Evolutionary conservation across 2,113 vertebrate species (phyloP), one percentile per base, ranked within the genome.

Genomic region (Onychostruthus taczanowskii): DNA sequence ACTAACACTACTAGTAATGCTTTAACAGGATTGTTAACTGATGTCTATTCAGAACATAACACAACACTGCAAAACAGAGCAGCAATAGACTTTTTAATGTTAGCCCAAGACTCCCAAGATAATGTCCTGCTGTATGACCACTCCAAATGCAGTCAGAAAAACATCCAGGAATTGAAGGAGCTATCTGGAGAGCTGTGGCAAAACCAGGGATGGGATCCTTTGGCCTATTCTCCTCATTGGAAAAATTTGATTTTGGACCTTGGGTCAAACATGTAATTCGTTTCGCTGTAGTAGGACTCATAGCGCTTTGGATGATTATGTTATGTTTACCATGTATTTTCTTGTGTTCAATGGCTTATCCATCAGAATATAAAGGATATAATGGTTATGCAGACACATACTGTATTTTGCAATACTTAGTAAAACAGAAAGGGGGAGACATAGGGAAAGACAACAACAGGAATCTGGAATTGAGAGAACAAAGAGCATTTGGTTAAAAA

Each of bases 41-140:
- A 46, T 58, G 10, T 35, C 0, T 0, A 35, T 10, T 22, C 24
- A 22, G 41, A 35, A 35, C 2, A 1, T 58, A 33, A 35, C 7
- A 53, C 53, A 58, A 35, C 24, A 46, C 33, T 22, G 53, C 53
- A 75, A 46, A 35, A 75, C 1, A 46, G 24, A 28, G 24, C 15
- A 74, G 53, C 41, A 46, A 30, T 17, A 30, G 10, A 35, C 24
- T 22, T 74, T 44, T 22, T 46, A 28, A 3, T 58, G 14, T 35
- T 28, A 58, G 53, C 31, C 24, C 41, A 74, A 22, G 18, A 44
- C 18, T 35, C 16, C n/a, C 6, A 13, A 46, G 13, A 11, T 8
- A 74, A 46, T 22, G 41, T 22, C 24, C 24, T 44, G 24, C 14
- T 28, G 13, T 28, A 19, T 35, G 53, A 74, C 18, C 41, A 74